Evolutionary conservation across 2,113 vertebrate species (phyloP), one percentile per base, ranked within the genome.

Genomic region (Stomatorhinus ivindoensis): DNA sequence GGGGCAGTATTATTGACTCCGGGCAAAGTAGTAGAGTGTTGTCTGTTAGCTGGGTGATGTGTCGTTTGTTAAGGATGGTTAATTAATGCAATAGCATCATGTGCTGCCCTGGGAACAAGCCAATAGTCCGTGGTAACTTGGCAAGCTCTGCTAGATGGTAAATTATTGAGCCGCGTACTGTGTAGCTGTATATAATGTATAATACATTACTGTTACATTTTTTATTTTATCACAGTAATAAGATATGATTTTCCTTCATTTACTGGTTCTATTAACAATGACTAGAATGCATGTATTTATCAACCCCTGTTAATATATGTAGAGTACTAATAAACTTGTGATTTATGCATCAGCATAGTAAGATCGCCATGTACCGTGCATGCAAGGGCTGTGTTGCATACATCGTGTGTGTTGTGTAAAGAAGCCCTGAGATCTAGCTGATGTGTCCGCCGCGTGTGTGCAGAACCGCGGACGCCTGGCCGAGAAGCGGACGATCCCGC

Each of bases 401-500:
- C 85, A 10, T 2, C 0, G 85, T 53, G 3, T 87, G 48, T 87
- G 27, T 50, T 10, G 73, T 5, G 35, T 19, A 8, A 73, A 90
- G 55, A 35, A 76, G 47, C 39, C 88, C 51, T 7, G 73, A 8
- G 35, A 7, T 80, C 15, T 42, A 0, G 10, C 35, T 42, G 73
- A 80, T 88, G 88, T 88, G 87, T 83, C 92, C 42, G 90, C 76
- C 91, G 88, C 91, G 87, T 90, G 89, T 83, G 85, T 90, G 39
- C 94, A 99, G 98, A 99, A 99, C 93, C 98, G 98, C 85, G 98
- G 98, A 24, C 98, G 98, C 86, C 94, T 99, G 94, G 98, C 98
- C 24, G 98, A 99, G 94, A 99, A 98, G 95, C 97, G 98, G 88
- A 98, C 97, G 0, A 97, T 97, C 51, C 97, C 97, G 10, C 93